These are phyloP conservation scores for Gallinago paraguaiae DNA, from an alignment of 2,113 vertebrate species.

Conservation along the genomic window DNA sequence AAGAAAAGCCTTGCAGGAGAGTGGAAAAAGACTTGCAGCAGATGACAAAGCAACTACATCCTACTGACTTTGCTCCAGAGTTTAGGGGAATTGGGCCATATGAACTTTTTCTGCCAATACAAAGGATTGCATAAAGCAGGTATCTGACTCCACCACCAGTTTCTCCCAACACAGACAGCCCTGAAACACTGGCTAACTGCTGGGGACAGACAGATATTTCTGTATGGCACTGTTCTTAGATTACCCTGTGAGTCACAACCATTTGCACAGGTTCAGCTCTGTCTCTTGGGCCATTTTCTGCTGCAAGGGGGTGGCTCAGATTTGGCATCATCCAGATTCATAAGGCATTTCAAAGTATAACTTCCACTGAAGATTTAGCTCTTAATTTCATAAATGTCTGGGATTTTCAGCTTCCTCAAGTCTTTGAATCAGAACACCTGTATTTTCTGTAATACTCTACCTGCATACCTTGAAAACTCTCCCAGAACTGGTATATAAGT, in stretches of 20 bases:
- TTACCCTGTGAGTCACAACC: neutral
- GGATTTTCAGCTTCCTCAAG: neutral
- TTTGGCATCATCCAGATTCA: neutral
- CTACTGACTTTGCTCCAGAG: neutral
- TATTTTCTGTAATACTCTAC: neutral
- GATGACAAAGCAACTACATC: neutral
- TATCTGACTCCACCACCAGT: neutral
- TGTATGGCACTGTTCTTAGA: neutral
- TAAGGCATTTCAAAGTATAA: neutral
- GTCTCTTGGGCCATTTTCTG: neutral
- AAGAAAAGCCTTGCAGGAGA: neutral
- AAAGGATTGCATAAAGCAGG: neutral
- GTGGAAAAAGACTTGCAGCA: neutral
- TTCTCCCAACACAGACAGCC: neutral
- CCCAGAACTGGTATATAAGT: neutral
- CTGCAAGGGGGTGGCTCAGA: neutral
- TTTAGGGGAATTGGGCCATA: neutral
- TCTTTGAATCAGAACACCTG: neutral
- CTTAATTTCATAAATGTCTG: neutral
- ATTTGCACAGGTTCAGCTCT: neutral
- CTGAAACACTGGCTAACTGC: neutral
- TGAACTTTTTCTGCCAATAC: neutral
- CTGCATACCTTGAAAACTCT: neutral
- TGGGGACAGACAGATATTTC: neutral
- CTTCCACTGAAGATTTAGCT: neutral